phyloP scores from a whole-genome alignment of 2,113 vertebrate genomes.

The Ceyx margarethae region DNA sequence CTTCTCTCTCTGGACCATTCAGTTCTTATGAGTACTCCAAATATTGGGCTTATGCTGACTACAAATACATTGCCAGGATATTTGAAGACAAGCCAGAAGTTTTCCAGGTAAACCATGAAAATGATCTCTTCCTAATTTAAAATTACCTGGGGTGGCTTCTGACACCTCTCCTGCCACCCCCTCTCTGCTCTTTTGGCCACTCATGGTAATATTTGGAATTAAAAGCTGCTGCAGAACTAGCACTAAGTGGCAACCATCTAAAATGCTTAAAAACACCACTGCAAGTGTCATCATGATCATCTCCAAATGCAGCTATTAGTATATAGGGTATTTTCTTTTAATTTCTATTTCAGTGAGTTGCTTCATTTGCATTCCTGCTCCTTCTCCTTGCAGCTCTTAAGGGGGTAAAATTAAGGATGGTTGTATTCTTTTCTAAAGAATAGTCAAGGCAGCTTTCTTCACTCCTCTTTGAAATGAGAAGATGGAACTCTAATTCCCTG shows the following conservation, averaged over 20 bases:
- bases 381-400: neutral
- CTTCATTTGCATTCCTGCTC: neutral
- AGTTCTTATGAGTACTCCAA: conserved; percentile 74
- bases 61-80: conserved; percentile 88
- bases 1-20: conserved; percentile 77
- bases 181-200: neutral
- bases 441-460: neutral
- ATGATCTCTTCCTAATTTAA: neutral
- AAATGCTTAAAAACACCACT: neutral
- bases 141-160: neutral
- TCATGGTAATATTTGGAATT: neutral
- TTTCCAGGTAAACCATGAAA: conserved; percentile 84
- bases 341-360: neutral
- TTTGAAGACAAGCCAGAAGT: conserved; percentile 84
- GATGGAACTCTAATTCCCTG: neutral
- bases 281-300: neutral
- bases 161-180: neutral
- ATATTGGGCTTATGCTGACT: conserved; percentile 96
- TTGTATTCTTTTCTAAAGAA: neutral
- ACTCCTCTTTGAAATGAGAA: neutral
- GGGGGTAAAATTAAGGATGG: neutral
- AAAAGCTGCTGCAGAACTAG: neutral
- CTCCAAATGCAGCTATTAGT: neutral
- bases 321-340: neutral
- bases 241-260: neutral